Percentiles rank a stretch among this genome's conserved stretches.
These are phyloP conservation scores for Indicator indicator DNA, from an alignment of 2,113 vertebrate genomes.

Conservation along the genomic window DNA sequence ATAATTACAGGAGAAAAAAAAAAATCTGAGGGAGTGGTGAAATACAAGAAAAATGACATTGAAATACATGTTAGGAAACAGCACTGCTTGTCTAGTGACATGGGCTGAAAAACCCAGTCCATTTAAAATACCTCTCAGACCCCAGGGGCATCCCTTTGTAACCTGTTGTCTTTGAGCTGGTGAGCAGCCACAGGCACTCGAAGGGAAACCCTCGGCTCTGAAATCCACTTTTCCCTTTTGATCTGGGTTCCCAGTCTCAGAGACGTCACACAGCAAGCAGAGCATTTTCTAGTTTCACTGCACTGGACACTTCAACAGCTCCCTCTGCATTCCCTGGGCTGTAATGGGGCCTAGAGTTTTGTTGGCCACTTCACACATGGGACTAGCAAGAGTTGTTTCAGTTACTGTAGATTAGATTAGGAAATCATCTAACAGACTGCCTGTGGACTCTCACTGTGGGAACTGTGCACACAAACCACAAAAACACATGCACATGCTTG, in stretches of 20 bases:
- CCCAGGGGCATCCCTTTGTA: not conserved
- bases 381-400: not conserved
- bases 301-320: not conserved
- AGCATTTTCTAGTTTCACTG: not conserved
- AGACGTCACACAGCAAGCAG: not conserved
- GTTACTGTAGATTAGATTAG: not conserved
- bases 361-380: not conserved
- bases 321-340: fast-evolving
- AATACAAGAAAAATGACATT: not conserved
- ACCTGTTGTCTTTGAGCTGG: not conserved
- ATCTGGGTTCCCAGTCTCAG: not conserved
- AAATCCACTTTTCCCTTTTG: not conserved
- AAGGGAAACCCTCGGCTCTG: not conserved
- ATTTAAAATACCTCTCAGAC: not conserved
- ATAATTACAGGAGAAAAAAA: not conserved
- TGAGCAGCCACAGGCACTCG: not conserved
- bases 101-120: not conserved
- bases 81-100: not conserved
- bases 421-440: not conserved
- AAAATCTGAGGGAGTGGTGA: not conserved
- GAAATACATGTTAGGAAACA: constrained; percentile 9
- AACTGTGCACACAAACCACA: not conserved
- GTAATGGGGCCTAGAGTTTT: not conserved
- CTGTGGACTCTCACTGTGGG: not conserved
- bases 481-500: not conserved